Percentiles rank a stretch among this genome's conserved stretches.
These are phyloP conservation scores for Zaprionus inermis DNA, from an alignment of 1,140 invertebrate species.

Conservation along the genomic window DNA sequence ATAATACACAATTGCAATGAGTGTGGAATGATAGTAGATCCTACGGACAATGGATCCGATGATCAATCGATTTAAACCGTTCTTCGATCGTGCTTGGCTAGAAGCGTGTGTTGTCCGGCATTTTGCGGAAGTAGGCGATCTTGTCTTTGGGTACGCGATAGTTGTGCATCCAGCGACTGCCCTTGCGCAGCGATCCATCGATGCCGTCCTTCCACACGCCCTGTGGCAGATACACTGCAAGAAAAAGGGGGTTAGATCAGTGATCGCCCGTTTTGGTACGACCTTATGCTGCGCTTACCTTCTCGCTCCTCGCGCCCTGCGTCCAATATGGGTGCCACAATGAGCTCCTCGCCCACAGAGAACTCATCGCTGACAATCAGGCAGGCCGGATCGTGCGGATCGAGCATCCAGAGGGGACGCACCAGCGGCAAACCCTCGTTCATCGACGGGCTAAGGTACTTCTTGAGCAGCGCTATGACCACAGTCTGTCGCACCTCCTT, in stretches of 20 bases:
- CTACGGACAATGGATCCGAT: not conserved
- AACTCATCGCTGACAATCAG: slow-evolving; percentile 94
- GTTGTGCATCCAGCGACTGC: slow-evolving; percentile 94
- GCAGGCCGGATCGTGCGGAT: slow-evolving; percentile 91
- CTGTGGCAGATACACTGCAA: slow-evolving; percentile 91
- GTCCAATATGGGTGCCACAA: slow-evolving; percentile 95
- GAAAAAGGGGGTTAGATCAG: not conserved
- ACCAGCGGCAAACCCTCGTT: slow-evolving; percentile 93
- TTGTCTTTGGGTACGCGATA: slow-evolving; percentile 91
- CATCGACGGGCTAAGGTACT: slow-evolving; percentile 90
- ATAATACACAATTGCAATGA: slow-evolving; percentile 33
- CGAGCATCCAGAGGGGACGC: slow-evolving; percentile 96
- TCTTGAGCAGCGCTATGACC: slow-evolving; percentile 90
- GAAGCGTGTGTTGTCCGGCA: slow-evolving; percentile 93
- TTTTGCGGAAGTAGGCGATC: slow-evolving; percentile 93
- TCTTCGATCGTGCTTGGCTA: slow-evolving; percentile 64
- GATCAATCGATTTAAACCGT: not conserved
- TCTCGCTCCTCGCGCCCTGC: slow-evolving; percentile 87
- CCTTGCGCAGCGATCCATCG: slow-evolving; percentile 92
- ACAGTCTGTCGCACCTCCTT: slow-evolving; percentile 90
- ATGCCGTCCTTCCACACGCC: slow-evolving; percentile 96
- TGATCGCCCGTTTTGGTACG: not conserved
- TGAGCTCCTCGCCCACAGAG: slow-evolving; percentile 94
- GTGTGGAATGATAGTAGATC: not conserved
- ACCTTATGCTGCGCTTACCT: slow-evolving; percentile 75